A percentile compares a stretch with the other conserved stretches of the same genome.
Evolutionary conservation across 2,113 vertebrate genomes (phyloP).

Genomic region (Myrmophylax atrothorax): DNA sequence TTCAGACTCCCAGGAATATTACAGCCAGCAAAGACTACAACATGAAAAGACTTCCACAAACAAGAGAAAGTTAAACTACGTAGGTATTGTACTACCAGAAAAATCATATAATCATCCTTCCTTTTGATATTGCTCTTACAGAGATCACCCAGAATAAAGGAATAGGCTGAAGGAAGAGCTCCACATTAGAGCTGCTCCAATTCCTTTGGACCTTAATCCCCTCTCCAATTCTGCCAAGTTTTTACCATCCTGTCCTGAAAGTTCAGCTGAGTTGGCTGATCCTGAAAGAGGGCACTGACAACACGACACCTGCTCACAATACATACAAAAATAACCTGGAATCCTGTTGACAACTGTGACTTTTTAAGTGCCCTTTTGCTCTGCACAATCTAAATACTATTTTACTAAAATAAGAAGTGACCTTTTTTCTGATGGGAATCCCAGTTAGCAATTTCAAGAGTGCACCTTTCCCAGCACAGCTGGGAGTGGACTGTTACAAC

Average conservation of each 20-base stretch:
- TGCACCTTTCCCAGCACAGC: neutral
- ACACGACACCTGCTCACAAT: constrained; percentile 21
- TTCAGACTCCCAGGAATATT: neutral
- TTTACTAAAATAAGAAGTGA: constrained; percentile 6
- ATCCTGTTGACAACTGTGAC: neutral
- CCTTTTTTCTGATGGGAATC: neutral
- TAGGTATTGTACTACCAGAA: neutral
- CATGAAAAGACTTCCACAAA: neutral
- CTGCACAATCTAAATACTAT: neutral
- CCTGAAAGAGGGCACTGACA: neutral
- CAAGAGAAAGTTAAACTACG: neutral
- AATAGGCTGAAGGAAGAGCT: neutral
- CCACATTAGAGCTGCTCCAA: neutral
- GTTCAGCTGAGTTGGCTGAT: neutral
- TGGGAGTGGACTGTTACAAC: neutral
- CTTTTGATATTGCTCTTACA: neutral
- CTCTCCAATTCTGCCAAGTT: neutral
- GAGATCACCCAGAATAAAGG: neutral
- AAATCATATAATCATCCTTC: neutral
- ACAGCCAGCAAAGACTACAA: neutral
- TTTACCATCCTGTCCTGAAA: neutral
- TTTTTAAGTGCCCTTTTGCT: constrained; percentile 19
- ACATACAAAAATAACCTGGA: constrained; percentile 2
- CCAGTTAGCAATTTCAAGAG: neutral
- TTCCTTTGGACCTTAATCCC: neutral